Evolutionary conservation across 2,113 vertebrate species (phyloP).

Genomic region (Oxyruncus cristatus): DNA sequence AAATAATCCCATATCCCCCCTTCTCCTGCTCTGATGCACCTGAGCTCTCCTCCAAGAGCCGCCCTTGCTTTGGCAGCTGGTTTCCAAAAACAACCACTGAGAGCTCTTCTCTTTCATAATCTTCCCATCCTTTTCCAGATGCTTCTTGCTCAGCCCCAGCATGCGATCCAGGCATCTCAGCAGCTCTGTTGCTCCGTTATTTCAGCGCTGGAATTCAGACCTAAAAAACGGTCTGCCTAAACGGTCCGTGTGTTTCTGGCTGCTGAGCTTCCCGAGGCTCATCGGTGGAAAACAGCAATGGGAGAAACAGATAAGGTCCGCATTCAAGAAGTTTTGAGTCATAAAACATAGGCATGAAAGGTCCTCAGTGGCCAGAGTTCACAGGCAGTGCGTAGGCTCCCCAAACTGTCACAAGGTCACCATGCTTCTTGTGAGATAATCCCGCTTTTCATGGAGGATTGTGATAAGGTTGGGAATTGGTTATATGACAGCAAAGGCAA

Average conservation of each 20-base stretch:
- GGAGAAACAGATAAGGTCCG: neutral
- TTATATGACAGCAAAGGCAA: neutral
- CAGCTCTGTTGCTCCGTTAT: neutral
- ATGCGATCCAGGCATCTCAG: neutral
- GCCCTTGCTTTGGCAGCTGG: neutral
- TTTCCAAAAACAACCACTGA: neutral
- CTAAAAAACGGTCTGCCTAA: neutral
- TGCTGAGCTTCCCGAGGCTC: neutral
- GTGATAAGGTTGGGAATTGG: neutral
- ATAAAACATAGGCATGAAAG: neutral
- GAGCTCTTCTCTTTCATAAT: neutral
- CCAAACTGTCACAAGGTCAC: neutral
- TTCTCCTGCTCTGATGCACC: constrained; percentile 12
- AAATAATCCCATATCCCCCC: neutral
- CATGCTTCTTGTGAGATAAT: neutral
- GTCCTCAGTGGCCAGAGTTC: neutral
- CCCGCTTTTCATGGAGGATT: neutral
- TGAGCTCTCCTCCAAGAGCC: constrained; percentile 15
- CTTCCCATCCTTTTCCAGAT: neutral
- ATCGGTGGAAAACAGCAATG: neutral
- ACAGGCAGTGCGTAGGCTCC: neutral
- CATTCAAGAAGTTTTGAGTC: neutral
- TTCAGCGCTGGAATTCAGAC: neutral
- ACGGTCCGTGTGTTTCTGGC: neutral
- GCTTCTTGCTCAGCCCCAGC: neutral